A percentile compares a stretch with the other conserved stretches of the same genome.
phyloP scores from a whole-genome alignment of 2,113 vertebrate species.

The Stegostoma tigrinum region DNA sequence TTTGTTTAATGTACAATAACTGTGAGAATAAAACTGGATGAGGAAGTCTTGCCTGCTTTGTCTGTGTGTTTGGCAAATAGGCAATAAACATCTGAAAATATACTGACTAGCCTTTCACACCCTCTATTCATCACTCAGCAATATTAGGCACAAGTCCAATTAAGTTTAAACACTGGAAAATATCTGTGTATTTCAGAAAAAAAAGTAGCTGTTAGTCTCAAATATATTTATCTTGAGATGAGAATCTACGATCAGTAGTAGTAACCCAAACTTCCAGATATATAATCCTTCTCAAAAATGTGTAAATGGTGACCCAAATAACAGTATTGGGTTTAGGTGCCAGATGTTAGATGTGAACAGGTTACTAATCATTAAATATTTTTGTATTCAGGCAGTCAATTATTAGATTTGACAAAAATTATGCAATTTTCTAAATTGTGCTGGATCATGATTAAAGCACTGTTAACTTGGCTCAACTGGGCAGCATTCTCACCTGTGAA shows the following conservation, averaged over 20 bases:
- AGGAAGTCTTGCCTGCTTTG: background rate
- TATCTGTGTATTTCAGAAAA: background rate
- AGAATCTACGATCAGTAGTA: background rate
- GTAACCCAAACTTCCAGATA: background rate
- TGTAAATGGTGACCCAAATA: background rate
- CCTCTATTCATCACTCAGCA: background rate
- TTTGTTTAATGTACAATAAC: background rate
- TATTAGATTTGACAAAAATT: background rate
- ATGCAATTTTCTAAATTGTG: background rate
- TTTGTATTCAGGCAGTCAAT: background rate
- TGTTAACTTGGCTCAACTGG: background rate
- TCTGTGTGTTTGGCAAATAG: background rate
- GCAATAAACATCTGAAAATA: background rate
- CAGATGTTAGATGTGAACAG: background rate
- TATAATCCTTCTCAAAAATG: background rate
- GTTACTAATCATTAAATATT: background rate
- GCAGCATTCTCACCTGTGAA: background rate
- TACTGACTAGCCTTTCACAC: background rate
- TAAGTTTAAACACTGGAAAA: constrained; percentile 3
- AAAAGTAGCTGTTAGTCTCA: background rate
- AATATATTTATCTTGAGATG: background rate
- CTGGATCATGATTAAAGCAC: background rate
- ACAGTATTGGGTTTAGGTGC: background rate
- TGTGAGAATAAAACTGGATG: background rate
- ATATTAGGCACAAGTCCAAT: background rate